Evolutionary conservation across 2,113 vertebrate genomes (phyloP), one percentile per base, ranked within the genome.

Genomic region (Cairina moschata): DNA sequence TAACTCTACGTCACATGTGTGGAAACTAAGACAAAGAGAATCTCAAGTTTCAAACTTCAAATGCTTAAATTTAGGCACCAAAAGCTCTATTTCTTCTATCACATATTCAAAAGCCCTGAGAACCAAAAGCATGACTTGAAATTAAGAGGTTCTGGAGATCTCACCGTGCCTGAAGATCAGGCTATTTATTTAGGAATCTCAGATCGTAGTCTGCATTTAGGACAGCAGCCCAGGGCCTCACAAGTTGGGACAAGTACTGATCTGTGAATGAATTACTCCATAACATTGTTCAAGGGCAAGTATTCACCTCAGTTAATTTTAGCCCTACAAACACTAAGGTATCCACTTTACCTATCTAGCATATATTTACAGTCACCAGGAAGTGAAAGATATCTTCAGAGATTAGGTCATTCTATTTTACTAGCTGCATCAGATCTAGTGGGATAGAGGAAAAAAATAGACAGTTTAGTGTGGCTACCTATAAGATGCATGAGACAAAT

Each of bases 21-120:
- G 46, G 52, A 91, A 91, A 69, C 29, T 56, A 74, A 83, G 85
- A 75, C 55, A 94, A 86, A 77, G 28, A 44, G 21, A 87, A 72
- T 63, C 72, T 86, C 69, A 92, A 94, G 80, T 93, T 96, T 94
- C 60, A 84, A 75, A 91, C 38, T 91, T 84, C 31, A 71, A 74
- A 38, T 62, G 60, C 29, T 55, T 65, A 85, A 54, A 79, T 83
- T 63, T 72, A 91, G 31, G 13, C 18, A 88, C 3, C 2, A 86
- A 90, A 87, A 59, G 4, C 8, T 34, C 3, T 12, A 63, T 78
- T 67, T 38, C 4, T 6, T 66, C 68, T 58, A 34, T 15, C n/a
- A 34, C 66, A 54, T 50, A 78, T 88, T 88, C 48, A 78, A 76
- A 90, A 65, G 23, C 36, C 42, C 17, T 7, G 7, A 65, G 60